These are phyloP conservation scores for Dynastes tityus DNA, from an alignment of 2,888 invertebrate genomes.

Conservation along the genomic window DNA sequence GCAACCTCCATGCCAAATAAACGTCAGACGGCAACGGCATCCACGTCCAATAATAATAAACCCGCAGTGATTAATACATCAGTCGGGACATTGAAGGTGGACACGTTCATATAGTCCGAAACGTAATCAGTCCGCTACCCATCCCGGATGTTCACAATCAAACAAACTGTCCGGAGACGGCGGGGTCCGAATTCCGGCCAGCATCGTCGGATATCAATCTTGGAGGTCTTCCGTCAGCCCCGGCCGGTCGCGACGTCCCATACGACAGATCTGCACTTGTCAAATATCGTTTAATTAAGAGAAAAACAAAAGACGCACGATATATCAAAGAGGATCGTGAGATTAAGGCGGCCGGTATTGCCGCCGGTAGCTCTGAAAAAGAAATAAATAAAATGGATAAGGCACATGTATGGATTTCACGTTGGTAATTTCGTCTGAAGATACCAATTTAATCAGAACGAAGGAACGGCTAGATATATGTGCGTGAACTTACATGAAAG, in stretches of 20 bases:
- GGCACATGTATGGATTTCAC: slow-evolving; percentile 29
- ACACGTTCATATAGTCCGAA: slow-evolving; percentile 26
- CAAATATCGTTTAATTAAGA: slow-evolving; percentile 58
- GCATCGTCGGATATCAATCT: slow-evolving; percentile 43
- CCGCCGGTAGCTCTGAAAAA: background rate
- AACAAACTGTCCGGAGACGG: slow-evolving; percentile 43
- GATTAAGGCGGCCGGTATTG: slow-evolving; percentile 51
- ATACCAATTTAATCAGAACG: slow-evolving; percentile 2
- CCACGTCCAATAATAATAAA: slow-evolving; percentile 40
- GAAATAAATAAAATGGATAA: slow-evolving; percentile 34
- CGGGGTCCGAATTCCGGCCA: slow-evolving; percentile 32
- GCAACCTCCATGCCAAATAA: background rate
- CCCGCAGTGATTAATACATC: slow-evolving; percentile 38
- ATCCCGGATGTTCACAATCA: slow-evolving; percentile 33
- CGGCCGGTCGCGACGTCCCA: slow-evolving; percentile 3
- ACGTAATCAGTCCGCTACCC: slow-evolving; percentile 27
- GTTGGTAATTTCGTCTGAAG: slow-evolving; percentile 11
- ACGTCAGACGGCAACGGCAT: slow-evolving; percentile 4
- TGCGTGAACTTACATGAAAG: background rate
- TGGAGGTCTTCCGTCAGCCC: slow-evolving; percentile 43
- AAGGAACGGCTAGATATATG: background rate
- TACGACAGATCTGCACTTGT: slow-evolving; percentile 31
- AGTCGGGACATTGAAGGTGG: slow-evolving; percentile 38
- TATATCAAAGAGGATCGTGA: slow-evolving; percentile 59
- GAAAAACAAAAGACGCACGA: slow-evolving; percentile 56